Evolutionary conservation across 2,113 vertebrate genomes (phyloP), one percentile per base, ranked within the genome.

Genomic region (Mungos mungo): DNA sequence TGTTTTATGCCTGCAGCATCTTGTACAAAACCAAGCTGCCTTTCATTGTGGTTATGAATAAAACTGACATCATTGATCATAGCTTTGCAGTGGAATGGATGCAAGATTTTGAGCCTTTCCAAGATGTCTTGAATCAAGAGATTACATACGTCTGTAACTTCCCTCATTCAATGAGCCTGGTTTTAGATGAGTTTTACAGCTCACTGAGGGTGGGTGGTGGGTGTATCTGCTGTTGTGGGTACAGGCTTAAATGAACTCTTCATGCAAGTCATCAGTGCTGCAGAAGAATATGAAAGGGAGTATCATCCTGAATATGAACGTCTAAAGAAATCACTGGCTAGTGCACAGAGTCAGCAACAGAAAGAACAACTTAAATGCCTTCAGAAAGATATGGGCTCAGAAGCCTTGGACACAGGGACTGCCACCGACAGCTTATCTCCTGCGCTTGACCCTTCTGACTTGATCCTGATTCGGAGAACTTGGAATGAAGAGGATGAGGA

Each of bases 1-100:
- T 99, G 99, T 98, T 99, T 2, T 99, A 99, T 52, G 99, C 99
- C 94, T 99, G 99, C 99, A 99, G 99, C 97, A 99, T 99, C 97
- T 99, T 99, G 93, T 99, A 99, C 97, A 99, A 99, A 98, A 99
- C 99, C 83, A 99, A 99, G 97, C 99, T 99, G 35, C 99, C 99
- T 93, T 99, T 99, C 98, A 99, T 99, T 65, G 99, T 99, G 3
- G 99, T 98, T 96, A 99, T 99, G 99, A 99, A 99, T 98, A 99
- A 99, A 99, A 99, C 99, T 0, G 99, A 99, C 98, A 99, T 99
- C 96, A 99, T 99, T 19, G 99, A 99, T 96, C 99, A 99, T 98
- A 99, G 99, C 97, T 99, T 99, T 60, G 99, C 99, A 0, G 99
- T 99, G 97, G 99, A 99, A 96, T 99, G 99, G 99, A 99, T 99